These are phyloP conservation scores for Drosophila guanche DNA, from an alignment of 1,140 invertebrate genomes.

Conservation along the genomic window DNA sequence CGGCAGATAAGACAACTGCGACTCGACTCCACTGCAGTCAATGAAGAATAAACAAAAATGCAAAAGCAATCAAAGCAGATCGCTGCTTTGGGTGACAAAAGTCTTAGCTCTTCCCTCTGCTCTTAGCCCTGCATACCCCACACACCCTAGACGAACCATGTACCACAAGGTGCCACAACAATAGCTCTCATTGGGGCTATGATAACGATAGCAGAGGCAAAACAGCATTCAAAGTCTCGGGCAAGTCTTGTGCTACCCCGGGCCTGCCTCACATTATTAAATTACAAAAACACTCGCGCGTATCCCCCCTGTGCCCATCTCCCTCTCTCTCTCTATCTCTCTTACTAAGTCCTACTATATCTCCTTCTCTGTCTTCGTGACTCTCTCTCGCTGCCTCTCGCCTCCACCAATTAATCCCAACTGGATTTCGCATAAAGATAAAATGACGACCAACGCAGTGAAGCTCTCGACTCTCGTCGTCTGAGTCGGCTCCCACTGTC, in stretches of 20 bases:
- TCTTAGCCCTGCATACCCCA: background rate
- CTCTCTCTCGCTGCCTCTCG: constrained; percentile 22
- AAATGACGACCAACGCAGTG: constrained; percentile 59
- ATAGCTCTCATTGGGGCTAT: constrained; percentile 25
- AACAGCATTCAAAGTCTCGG: constrained; percentile 5
- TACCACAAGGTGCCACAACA: constrained; percentile 35
- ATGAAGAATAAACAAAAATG: too few relatives aligned
- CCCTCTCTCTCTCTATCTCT: background rate
- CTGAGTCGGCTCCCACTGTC: background rate
- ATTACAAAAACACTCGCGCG: constrained; percentile 67
- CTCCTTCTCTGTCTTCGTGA: background rate
- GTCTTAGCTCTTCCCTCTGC: too few relatives aligned
- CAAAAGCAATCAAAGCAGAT: too few relatives aligned
- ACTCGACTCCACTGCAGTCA: too few relatives aligned
- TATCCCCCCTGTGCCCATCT: constrained; percentile 7
- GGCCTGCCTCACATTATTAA: constrained; percentile 75
- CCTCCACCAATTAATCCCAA: constrained; percentile 77
- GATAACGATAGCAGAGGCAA: constrained; percentile 55
- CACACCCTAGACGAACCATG: background rate
- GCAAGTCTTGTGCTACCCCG: constrained; percentile 11
- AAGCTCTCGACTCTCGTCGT: constrained; percentile 39
- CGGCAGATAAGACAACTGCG: too few relatives aligned
- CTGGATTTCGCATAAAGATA: constrained; percentile 81
- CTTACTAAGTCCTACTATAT: background rate
- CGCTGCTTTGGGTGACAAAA: too few relatives aligned